A percentile compares a stretch with the other conserved stretches of the same genome.
Evolutionary conservation across 1,140 invertebrate genomes (phyloP).

Genomic region (Telenomus remus): DNA sequence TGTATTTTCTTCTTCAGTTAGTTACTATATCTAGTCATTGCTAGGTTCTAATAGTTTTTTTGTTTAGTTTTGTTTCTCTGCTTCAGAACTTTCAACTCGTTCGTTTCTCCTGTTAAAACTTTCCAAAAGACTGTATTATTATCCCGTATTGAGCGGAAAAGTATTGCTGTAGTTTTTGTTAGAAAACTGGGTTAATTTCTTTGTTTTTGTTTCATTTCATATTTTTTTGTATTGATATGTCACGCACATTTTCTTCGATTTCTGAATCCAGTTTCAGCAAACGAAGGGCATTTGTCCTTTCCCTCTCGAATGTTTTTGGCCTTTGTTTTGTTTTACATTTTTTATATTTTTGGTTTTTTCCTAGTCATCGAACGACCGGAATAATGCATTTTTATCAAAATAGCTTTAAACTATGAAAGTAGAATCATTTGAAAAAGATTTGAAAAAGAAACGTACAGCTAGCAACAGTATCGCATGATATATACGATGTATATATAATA

Average conservation of each 20-base stretch:
- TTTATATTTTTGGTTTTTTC: conserved; percentile 37
- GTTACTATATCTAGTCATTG: conserved; percentile 54
- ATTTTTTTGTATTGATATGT: conserved; percentile 68
- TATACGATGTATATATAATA: conserved; percentile 47
- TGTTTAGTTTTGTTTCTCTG: conserved; percentile 10
- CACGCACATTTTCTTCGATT: conserved; percentile 58
- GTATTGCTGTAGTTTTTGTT: conserved; percentile 70
- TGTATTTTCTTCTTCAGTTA: conserved; percentile 14
- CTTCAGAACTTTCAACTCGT: conserved; percentile 56
- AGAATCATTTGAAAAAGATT: conserved; percentile 59
- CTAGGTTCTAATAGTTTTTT: conserved; percentile 53
- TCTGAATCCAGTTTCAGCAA: conserved; percentile 54
- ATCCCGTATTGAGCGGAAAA: conserved; percentile 71
- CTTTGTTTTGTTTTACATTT: conserved; percentile 32
- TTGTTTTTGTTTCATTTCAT: no score
- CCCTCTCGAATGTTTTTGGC: conserved; percentile 18
- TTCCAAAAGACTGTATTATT: conserved; percentile 63
- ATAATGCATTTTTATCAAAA: conserved; percentile 63
- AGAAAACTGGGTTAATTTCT: conserved; percentile 56
- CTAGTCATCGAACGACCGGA: conserved; percentile 56
- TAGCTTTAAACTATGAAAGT: conserved; percentile 60
- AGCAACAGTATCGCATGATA: conserved; percentile 57
- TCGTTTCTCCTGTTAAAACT: conserved; percentile 58
- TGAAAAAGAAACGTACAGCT: conserved; percentile 58
- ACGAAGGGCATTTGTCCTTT: conserved; percentile 46